Evolutionary conservation across 2,888 invertebrate genomes (phyloP).

Genomic region (Heteropelma amictum): DNA sequence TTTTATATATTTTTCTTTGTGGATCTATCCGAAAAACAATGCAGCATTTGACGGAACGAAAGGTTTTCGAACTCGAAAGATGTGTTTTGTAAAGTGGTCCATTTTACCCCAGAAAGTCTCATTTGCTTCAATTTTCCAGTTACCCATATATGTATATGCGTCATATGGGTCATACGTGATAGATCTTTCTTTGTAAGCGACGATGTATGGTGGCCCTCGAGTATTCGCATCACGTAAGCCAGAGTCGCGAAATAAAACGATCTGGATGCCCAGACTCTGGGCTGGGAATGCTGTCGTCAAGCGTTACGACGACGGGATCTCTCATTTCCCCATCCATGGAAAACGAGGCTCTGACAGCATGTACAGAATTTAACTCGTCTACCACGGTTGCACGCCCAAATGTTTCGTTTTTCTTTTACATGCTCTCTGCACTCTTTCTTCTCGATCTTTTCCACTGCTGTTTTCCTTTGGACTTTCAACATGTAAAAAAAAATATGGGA

Average conservation of each 20-base stretch:
- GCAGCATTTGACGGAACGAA: no score
- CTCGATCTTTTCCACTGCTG: neutral
- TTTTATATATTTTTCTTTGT: no score
- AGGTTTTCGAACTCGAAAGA: no score
- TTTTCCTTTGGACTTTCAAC: neutral
- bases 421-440: neutral
- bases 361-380: conserved; percentile 52
- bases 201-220: neutral
- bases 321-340: neutral
- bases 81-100: no score
- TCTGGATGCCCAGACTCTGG: conserved; percentile 22
- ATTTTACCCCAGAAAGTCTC: neutral
- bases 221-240: conserved; percentile 48
- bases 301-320: conserved; percentile 13
- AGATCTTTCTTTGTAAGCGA: neutral
- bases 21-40: no score
- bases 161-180: neutral
- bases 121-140: no score
- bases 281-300: conserved; percentile 33
- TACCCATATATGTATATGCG: neutral
- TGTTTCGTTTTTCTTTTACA: conserved; percentile 11
- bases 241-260: conserved; percentile 51
- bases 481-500: no score
- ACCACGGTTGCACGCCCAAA: conserved; percentile 22
- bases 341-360: conserved; percentile 42